These are phyloP conservation scores for Catocala sponsa DNA, from an alignment of 2,888 invertebrate species.

Conservation along the genomic window DNA sequence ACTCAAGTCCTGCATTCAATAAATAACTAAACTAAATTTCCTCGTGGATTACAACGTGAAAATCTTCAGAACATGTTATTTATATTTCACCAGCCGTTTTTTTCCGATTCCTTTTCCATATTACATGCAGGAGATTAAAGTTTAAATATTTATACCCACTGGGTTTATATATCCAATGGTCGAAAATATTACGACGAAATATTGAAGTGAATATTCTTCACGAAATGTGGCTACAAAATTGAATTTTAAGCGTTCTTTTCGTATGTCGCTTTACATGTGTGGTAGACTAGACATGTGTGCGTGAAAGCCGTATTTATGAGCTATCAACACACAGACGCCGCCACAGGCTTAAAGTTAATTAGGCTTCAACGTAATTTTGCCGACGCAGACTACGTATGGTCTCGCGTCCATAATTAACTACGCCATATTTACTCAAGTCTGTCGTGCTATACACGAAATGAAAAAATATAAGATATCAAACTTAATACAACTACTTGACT, in stretches of 20 bases:
- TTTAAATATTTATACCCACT: constrained; percentile 33
- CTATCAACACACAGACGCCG: constrained; percentile 37
- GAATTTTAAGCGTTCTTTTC: too few species aligned
- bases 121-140: constrained; percentile 33
- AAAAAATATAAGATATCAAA: too few species aligned
- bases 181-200: constrained; percentile 12
- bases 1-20: not conserved
- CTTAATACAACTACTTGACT: too few species aligned
- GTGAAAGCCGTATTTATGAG: constrained; percentile 29
- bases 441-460: not conserved
- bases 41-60: constrained; percentile 20
- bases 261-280: not conserved
- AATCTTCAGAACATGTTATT: constrained; percentile 30
- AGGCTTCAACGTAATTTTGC: constrained; percentile 44
- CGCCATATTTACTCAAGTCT: constrained; percentile 20
- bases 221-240: too few species aligned
- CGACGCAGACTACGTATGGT: constrained; percentile 32
- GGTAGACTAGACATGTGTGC: constrained; percentile 27
- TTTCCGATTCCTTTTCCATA: constrained; percentile 33
- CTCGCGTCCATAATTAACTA: constrained; percentile 21
- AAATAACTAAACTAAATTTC: constrained; percentile 32
- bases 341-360: constrained; percentile 47
- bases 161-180: constrained; percentile 16
- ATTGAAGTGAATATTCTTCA: not conserved
- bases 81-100: constrained; percentile 28